phyloP scores from a whole-genome alignment of 2,888 invertebrate species.

The Apamea epomidion region DNA sequence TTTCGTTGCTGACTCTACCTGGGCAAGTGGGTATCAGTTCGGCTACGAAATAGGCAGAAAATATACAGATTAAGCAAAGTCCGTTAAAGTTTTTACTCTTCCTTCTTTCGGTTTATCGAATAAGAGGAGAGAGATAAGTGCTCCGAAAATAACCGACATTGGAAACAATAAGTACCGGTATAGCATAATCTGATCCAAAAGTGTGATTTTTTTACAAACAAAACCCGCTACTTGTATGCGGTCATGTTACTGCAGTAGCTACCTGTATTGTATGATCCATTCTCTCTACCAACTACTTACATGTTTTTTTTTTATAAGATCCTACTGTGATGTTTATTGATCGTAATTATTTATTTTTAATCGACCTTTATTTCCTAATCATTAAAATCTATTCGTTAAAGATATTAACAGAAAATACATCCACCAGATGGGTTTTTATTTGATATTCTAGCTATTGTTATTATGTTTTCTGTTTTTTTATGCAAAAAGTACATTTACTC shows the following conservation, averaged over 20 bases:
- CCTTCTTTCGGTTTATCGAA: too few relatives aligned
- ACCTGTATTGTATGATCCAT: background rate
- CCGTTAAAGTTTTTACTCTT: too few relatives aligned
- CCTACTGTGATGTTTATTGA: background rate
- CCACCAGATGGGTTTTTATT: background rate
- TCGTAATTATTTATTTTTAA: background rate
- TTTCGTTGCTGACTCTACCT: too few relatives aligned
- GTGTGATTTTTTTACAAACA: background rate
- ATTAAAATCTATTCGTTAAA: background rate
- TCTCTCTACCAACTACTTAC: too few relatives aligned
- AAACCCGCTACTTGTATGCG: background rate
- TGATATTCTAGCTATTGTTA: background rate
- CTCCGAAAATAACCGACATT: too few relatives aligned
- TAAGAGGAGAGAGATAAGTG: too few relatives aligned
- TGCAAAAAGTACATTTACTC: background rate
- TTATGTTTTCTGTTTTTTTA: background rate
- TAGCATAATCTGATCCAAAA: background rate
- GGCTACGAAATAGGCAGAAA: too few relatives aligned
- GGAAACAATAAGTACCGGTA: background rate
- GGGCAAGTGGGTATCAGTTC: too few relatives aligned
- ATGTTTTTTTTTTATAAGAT: too few relatives aligned
- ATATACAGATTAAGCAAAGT: too few relatives aligned
- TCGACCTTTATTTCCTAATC: background rate
- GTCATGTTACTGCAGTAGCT: background rate
- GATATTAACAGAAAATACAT: background rate